Conservation (phyloP, 2,888 invertebrate species). For the Augochlorella aurata region DNA sequence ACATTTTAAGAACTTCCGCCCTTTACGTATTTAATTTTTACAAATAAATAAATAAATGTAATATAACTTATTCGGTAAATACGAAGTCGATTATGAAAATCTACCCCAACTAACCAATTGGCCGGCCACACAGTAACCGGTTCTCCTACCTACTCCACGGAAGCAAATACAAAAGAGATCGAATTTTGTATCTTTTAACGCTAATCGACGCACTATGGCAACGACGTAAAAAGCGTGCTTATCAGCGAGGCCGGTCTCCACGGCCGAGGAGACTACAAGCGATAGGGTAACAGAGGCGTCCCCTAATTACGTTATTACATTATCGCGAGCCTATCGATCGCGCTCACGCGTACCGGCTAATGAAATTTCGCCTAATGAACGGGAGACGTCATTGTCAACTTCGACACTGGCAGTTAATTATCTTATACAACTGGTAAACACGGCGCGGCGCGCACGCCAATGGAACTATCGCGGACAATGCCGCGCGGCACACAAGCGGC, state of each 20-base stretch:
- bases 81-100: too few species aligned
- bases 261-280: neutral
- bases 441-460: constrained; percentile 21
- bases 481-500: neutral
- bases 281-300: neutral
- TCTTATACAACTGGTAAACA: constrained; percentile 44
- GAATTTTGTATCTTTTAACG: neutral
- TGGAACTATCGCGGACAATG: constrained; percentile 23
- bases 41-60: too few species aligned
- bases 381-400: constrained; percentile 39
- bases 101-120: too few species aligned
- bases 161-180: too few species aligned
- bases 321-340: constrained; percentile 23
- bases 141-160: too few species aligned
- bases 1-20: too few species aligned
- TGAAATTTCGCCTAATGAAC: constrained; percentile 43
- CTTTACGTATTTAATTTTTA: too few species aligned
- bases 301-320: constrained; percentile 13
- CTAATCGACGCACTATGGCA: neutral
- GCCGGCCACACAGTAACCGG: too few species aligned
- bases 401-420: constrained; percentile 49
- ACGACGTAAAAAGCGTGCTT: neutral
- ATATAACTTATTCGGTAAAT: too few species aligned
- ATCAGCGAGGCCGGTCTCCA: too few species aligned
- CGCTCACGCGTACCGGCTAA: constrained; percentile 18